Base-by-base conservation (phyloP, 1,140 invertebrate genomes). In the Bombus superbus region DNA sequence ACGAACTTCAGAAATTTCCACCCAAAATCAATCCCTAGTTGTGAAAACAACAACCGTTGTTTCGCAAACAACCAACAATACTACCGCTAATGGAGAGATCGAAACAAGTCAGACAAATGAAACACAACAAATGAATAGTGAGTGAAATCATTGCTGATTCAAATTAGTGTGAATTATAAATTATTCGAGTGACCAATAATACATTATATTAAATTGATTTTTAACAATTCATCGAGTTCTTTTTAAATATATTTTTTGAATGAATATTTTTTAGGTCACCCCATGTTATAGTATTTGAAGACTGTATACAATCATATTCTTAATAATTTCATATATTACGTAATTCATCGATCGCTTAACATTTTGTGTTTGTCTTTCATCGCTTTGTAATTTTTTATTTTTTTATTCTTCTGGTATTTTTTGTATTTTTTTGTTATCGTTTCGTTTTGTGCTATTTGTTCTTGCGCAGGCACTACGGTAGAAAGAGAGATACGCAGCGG, bases 21-120 rank as follows among this genome's bases (percentile, higher is more conserved):
- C 95, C 9, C 94, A 95, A 85, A 95, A 95, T 89, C 94, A 95
- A 66, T 95, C 94, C 10, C 81, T 95, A 3, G 93, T 95, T 28
- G 94, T 95, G 25, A 95, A 95, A 89, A 95, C 95, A 28, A 95
- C 95, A 10, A 95, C 95, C 25, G 93, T 95, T 22, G 94, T 95
- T 85, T 94, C 95, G 11, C 95, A 95, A 86, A 92, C 94, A 40
- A 92, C 95, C 15, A 95, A 91, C 75, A 95, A 94, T 69, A 94
- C 94, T 28, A 95, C 94, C 62, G 93, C 92, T 10, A 95, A 95
- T 68, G 95, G 95, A 28, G 95, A 95, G 62, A 88, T 95, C 57
- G 94, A 95, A 81, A 94, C 92, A 22, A 93, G 87, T 88, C 93
- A 95, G 81, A 92, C 93, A 42, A 95, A 90, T 68, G 94, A 95